A percentile compares a stretch with the other conserved stretches of the same genome.
phyloP scores from a whole-genome alignment of 2,888 invertebrate genomes.

The Osedax fenrisi region DNA sequence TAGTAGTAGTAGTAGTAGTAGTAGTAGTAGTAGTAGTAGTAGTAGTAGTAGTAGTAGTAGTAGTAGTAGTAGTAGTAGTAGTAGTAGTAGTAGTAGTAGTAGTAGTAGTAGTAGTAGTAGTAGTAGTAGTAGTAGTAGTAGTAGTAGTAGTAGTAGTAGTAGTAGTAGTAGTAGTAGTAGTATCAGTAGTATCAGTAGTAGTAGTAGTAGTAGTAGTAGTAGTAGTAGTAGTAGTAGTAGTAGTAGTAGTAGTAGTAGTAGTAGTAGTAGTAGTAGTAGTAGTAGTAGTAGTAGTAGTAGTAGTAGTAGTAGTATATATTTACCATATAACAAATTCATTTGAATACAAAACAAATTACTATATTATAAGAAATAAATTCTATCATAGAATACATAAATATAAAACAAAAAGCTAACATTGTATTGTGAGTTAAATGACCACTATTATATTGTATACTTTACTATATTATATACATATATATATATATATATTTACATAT shows the following conservation, averaged over 20 bases:
- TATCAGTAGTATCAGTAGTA: not conserved
- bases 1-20: conserved; percentile 14
- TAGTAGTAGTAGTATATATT: conserved; percentile 16
- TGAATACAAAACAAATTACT: no score
- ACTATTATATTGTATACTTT: no score
- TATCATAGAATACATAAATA: no score
- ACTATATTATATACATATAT: no score
- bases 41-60: conserved; percentile 12
- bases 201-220: not conserved
- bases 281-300: conserved; percentile 16
- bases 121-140: conserved; percentile 12
- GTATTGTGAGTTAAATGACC: no score
- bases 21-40: conserved; percentile 12
- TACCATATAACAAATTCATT: no score
- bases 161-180: conserved; percentile 11
- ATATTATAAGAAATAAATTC: no score
- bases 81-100: conserved; percentile 14
- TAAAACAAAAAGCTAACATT: no score
- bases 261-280: conserved; percentile 16
- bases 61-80: conserved; percentile 13
- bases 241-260: conserved; percentile 15
- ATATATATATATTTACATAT: no score
- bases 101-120: conserved; percentile 12
- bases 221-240: conserved; percentile 9
- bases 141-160: conserved; percentile 13